Percentiles rank a stretch among this genome's conserved stretches.
phyloP scores from a whole-genome alignment of 2,797 vertebrate genomes.

The Pseudomugil gertrudae region DNA sequence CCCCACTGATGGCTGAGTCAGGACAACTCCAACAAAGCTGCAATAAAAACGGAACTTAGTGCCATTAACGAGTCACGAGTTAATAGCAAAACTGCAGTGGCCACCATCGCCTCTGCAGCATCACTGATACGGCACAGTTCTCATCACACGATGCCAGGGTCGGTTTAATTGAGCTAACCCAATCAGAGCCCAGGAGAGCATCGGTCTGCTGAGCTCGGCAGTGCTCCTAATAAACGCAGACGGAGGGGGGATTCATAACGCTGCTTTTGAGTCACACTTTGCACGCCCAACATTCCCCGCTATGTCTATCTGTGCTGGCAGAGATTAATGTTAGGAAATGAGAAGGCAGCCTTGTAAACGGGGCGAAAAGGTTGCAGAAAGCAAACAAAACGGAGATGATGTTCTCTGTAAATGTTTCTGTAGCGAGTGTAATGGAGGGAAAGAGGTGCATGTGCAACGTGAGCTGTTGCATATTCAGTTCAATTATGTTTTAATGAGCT shows the following conservation, averaged over 20 bases:
- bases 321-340: slow-evolving; percentile 52
- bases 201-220: slow-evolving; percentile 48
- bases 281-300: slow-evolving; percentile 32
- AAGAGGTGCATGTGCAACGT: slow-evolving; percentile 46
- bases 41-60: slow-evolving; percentile 29
- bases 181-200: slow-evolving; percentile 57
- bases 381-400: slow-evolving; percentile 40
- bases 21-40: slow-evolving; percentile 9
- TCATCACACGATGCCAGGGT: slow-evolving; percentile 60
- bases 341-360: slow-evolving; percentile 19
- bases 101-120: slow-evolving; percentile 26
- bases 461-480: slow-evolving; percentile 66
- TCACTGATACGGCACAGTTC: slow-evolving; percentile 52
- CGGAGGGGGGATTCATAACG: slow-evolving; percentile 70
- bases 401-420: slow-evolving; percentile 62
- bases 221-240: slow-evolving; percentile 59
- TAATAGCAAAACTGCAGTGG: slow-evolving; percentile 40
- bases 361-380: slow-evolving; percentile 32
- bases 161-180: slow-evolving; percentile 69
- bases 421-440: slow-evolving; percentile 52
- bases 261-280: slow-evolving; percentile 51
- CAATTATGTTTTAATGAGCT: slow-evolving; percentile 75
- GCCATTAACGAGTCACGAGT: slow-evolving; percentile 48
- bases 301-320: slow-evolving; percentile 44
- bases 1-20: slow-evolving; percentile 20